Conservation (phyloP, 2,888 invertebrate species). For the Odontomyia ornata region DNA sequence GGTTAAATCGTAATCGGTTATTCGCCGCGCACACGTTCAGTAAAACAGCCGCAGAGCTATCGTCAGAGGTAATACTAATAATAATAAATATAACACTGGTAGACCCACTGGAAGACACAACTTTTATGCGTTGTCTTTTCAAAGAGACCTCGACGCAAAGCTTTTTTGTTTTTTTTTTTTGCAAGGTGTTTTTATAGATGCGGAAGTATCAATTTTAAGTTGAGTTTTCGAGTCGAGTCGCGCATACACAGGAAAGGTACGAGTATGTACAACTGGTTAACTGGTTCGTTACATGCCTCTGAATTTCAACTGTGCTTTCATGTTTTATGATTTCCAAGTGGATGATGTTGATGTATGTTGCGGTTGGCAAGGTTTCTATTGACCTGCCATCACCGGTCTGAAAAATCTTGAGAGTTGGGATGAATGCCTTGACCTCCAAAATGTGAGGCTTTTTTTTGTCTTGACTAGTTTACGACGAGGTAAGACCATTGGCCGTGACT, state of each 20-base stretch:
- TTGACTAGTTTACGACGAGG: no score
- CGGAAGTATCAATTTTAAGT: slow-evolving; percentile 40
- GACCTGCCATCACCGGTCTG: not conserved
- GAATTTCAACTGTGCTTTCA: slow-evolving; percentile 5
- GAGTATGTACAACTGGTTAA: not conserved
- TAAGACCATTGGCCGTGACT: no score
- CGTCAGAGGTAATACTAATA: not conserved
- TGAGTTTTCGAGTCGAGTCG: not conserved
- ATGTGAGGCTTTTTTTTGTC: no score
- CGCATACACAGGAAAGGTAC: no score
- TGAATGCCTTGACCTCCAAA: no score
- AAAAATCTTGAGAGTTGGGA: no score
- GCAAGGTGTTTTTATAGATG: slow-evolving; percentile 39
- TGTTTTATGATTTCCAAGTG: not conserved
- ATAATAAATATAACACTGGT: not conserved
- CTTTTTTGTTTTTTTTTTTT: no score
- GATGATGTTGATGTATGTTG: no score
- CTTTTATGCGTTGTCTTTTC: not conserved
- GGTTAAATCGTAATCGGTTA: slow-evolving; percentile 42
- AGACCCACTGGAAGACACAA: not conserved
- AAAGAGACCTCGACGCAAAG: slow-evolving; percentile 30
- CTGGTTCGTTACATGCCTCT: not conserved
- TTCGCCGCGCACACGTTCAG: slow-evolving; percentile 35
- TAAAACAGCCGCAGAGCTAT: not conserved
- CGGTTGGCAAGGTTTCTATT: not conserved